Evolutionary conservation across 2,888 invertebrate genomes (phyloP).

Genomic region (Volucella bombylans): DNA sequence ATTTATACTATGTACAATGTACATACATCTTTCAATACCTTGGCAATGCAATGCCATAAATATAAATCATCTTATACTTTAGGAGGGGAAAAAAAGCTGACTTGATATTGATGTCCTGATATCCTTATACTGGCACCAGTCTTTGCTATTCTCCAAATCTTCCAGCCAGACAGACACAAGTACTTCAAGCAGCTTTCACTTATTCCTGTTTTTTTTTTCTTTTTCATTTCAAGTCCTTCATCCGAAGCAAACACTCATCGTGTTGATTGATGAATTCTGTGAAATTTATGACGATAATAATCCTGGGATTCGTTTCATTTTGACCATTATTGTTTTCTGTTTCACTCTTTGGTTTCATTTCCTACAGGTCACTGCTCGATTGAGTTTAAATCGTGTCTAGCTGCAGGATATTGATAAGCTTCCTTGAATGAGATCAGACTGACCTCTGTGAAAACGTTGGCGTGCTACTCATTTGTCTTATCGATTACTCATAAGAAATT

Average conservation of each 20-base stretch:
- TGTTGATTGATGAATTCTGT: conserved; percentile 54
- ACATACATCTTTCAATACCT: neutral
- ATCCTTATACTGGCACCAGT: neutral
- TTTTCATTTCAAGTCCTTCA: conserved; percentile 11
- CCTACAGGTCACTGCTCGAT: conserved; percentile 16
- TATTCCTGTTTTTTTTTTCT: conserved; percentile 2
- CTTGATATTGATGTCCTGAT: conserved; percentile 34
- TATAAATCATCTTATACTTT: conserved; percentile 30
- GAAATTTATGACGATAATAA: conserved; percentile 51
- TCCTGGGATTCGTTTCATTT: conserved; percentile 28
- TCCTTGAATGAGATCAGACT: neutral
- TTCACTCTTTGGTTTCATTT: neutral
- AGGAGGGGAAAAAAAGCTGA: conserved; percentile 18
- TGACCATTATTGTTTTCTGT: conserved; percentile 1
- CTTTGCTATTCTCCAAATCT: neutral
- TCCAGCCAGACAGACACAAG: conserved; percentile 35
- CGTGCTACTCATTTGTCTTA: neutral
- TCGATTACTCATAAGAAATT: neutral
- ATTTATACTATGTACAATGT: neutral
- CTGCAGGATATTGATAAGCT: conserved; percentile 8
- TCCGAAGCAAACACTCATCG: conserved; percentile 16
- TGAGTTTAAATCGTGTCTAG: conserved; percentile 9
- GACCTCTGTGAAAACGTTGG: neutral
- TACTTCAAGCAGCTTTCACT: conserved; percentile 22
- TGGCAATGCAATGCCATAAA: neutral